Evolutionary conservation across 2,113 vertebrate species (phyloP), one percentile per base, ranked within the genome.

Genomic region (Aegithalos caudatus): DNA sequence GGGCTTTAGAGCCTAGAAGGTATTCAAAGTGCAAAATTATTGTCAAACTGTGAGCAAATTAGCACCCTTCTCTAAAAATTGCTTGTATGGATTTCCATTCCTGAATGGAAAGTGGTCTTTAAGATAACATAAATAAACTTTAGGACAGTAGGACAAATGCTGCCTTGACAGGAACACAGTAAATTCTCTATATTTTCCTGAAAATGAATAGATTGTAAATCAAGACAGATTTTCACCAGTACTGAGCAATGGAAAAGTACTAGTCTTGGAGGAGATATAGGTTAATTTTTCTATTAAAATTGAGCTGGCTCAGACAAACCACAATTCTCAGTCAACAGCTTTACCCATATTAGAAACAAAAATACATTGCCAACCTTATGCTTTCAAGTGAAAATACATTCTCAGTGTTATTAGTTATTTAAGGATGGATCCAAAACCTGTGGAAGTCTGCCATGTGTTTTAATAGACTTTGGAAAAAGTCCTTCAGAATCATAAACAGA

Each of bases 321-420:
- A 53, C 28, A 88, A 17, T 74, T 78, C 67, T 70, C 62, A 91
- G 20, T 67, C 65, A 94, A 64, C 60, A 54, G 56, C 35, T 90
- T 91, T 14, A 13, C 17, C 51, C 44, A 51, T 33, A 81, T 25
- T 56, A 88, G 56, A 81, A 29, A 71, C 17, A 93, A 82, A 88
- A 62, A 29, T 69, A 35, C 25, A 54, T 47, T 51, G 73, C 72
- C 80, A 94, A 35, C 27, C 12, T 81, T 84, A 70, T 81, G 88
- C 47, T 91, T 95, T 91, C 69, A 88, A 78, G 40, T 88, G 77
- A 88, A 94, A 92, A 86, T 91, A 62, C 23, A 25, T 71, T 24
- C 81, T 79, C 38, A 71, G 0, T 56, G 9, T 84, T 92, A 57
- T 73, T 86, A 88, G 54, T 57, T 80, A 62, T 84, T 83, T 92